Evolutionary conservation across 2,113 vertebrate species (phyloP).

Genomic region (Siniperca chuatsi): DNA sequence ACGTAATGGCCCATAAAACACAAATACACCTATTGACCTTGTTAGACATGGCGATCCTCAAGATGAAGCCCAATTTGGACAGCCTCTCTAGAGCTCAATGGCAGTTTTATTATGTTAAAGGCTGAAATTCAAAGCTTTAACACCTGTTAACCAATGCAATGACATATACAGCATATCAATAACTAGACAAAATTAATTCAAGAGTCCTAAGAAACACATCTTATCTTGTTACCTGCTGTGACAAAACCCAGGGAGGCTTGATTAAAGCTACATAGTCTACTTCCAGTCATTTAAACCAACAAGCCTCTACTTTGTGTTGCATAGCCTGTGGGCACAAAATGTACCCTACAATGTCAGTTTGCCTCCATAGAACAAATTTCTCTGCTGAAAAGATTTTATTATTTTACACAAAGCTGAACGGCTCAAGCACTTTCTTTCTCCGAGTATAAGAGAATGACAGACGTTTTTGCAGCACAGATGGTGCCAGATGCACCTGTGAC

Average conservation of each 20-base stretch:
- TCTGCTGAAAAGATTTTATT: neutral
- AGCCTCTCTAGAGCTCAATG: constrained; percentile 13
- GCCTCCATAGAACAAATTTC: neutral
- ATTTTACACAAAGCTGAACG: constrained; percentile 6
- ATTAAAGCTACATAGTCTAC: constrained; percentile 55
- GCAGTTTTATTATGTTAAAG: constrained; percentile 24
- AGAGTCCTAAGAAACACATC: constrained; percentile 29
- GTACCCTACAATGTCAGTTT: constrained; percentile 40
- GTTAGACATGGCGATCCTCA: constrained; percentile 21
- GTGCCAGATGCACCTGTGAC: constrained; percentile 43
- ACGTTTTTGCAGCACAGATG: constrained; percentile 42
- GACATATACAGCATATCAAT: constrained; percentile 29
- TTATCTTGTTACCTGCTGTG: constrained; percentile 40
- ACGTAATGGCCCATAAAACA: constrained; percentile 27
- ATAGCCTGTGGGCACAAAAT: constrained; percentile 47
- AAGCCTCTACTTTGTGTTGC: constrained; percentile 23
- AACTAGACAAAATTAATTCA: constrained; percentile 3
- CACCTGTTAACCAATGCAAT: constrained; percentile 14
- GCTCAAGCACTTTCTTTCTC: neutral
- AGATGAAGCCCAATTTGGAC: constrained; percentile 22
- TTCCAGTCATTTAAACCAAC: constrained; percentile 55
- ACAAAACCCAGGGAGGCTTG: constrained; percentile 45
- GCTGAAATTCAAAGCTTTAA: constrained; percentile 1
- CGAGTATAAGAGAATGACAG: neutral
- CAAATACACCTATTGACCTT: constrained; percentile 41